phyloP scores from a whole-genome alignment of 2,797 vertebrate genomes.

The Tragelaphus oryx region DNA sequence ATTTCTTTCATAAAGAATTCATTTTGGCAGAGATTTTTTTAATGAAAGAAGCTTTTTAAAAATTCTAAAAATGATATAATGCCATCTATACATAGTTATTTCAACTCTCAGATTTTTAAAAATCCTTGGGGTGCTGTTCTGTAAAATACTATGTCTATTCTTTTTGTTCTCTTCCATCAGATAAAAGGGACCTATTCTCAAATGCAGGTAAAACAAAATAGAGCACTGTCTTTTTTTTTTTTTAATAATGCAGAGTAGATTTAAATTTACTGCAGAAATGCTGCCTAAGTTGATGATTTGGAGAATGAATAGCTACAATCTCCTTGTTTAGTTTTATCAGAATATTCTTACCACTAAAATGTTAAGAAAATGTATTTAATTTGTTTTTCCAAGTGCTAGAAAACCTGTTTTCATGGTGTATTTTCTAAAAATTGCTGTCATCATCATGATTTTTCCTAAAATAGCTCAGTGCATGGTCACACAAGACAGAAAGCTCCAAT shows the following conservation, averaged over 20 bases:
- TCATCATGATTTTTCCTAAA: background rate
- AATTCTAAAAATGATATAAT: slow-evolving; percentile 67
- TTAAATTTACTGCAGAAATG: slow-evolving; percentile 38
- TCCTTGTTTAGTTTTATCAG: background rate
- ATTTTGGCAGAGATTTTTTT: slow-evolving; percentile 58
- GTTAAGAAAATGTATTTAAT: background rate
- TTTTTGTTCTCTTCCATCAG: slow-evolving; percentile 63
- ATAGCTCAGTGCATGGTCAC: background rate
- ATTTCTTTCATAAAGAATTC: slow-evolving; percentile 65
- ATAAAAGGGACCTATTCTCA: slow-evolving; percentile 42
- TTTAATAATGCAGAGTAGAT: slow-evolving; percentile 26
- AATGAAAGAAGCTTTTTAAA: slow-evolving; percentile 65
- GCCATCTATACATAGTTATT: slow-evolving; percentile 71
- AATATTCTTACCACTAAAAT: background rate
- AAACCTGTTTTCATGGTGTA: background rate
- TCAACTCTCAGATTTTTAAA: slow-evolving; percentile 70
- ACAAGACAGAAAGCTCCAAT: background rate
- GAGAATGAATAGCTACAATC: slow-evolving; percentile 2
- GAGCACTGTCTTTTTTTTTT: slow-evolving; percentile 13
- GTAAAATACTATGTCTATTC: slow-evolving; percentile 52
- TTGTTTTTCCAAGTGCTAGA: background rate
- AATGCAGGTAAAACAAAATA: slow-evolving; percentile 56
- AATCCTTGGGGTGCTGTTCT: slow-evolving; percentile 59
- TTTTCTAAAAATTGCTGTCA: background rate
- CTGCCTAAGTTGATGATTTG: slow-evolving; percentile 36